Evolutionary conservation across 2,797 vertebrate genomes (phyloP).

Genomic region (Peromyscus melanophrys): DNA sequence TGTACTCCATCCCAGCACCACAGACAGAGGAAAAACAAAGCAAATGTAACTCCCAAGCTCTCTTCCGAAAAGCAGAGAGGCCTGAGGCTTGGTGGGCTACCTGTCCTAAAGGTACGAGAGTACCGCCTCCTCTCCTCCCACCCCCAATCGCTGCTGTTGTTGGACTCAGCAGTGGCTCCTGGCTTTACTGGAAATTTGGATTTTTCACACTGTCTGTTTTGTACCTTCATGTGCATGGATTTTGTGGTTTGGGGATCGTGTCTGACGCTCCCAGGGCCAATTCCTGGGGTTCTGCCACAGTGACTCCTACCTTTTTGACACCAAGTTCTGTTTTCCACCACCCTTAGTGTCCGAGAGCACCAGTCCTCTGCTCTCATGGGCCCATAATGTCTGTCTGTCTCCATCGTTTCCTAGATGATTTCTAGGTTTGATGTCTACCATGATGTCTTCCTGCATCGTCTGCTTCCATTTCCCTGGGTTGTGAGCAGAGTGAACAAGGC

Average conservation of each 20-base stretch:
- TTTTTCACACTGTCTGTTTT: background rate
- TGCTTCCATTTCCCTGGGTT: background rate
- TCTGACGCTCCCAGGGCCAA: background rate
- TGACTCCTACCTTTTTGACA: background rate
- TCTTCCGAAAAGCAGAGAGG: background rate
- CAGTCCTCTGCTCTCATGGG: background rate
- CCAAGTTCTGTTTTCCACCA: too few relatives aligned
- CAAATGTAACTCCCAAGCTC: background rate
- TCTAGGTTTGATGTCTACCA: background rate
- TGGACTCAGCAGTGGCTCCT: background rate
- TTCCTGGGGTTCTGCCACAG: background rate
- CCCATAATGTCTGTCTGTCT: background rate
- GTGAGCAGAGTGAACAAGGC: background rate
- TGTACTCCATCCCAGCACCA: background rate
- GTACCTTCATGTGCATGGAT: background rate
- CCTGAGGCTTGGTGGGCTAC: background rate
- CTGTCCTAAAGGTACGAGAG: background rate
- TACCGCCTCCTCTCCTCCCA: background rate
- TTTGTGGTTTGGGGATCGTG: background rate
- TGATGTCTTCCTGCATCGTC: background rate
- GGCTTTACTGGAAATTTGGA: background rate
- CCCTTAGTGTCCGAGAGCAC: background rate
- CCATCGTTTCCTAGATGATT: background rate
- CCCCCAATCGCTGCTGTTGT: background rate
- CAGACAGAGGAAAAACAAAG: too few relatives aligned